These are phyloP conservation scores for Macrobrachium nipponense DNA, from an alignment of 1,140 invertebrate genomes.

Conservation along the genomic window DNA sequence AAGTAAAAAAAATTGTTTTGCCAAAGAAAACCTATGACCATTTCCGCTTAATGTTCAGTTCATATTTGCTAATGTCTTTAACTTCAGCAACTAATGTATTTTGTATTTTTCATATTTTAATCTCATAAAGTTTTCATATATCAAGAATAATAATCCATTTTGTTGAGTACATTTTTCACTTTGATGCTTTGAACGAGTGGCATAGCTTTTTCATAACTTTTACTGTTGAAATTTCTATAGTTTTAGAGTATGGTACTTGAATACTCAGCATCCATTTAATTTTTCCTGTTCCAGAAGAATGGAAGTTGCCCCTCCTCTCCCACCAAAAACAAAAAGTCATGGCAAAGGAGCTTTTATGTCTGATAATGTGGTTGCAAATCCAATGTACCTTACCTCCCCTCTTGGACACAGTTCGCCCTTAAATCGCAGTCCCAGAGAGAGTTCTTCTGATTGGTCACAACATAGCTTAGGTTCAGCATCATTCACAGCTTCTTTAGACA, in stretches of 20 bases:
- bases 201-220: too few species aligned
- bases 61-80: too few species aligned
- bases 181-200: too few species aligned
- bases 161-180: too few species aligned
- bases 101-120: too few species aligned
- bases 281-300: conserved; percentile 64
- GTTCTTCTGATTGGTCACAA: conserved; percentile 35
- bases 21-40: too few species aligned
- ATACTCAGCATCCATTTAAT: neutral
- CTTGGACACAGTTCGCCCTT: conserved; percentile 38
- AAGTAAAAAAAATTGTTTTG: too few species aligned
- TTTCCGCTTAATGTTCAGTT: too few species aligned
- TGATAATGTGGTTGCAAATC: conserved; percentile 10
- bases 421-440: conserved; percentile 43
- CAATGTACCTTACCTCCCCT: conserved; percentile 17
- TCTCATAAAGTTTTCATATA: too few species aligned
- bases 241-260: neutral
- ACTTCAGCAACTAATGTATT: too few species aligned
- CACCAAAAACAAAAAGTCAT: conserved; percentile 75
- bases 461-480: conserved; percentile 20
- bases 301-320: conserved; percentile 76
- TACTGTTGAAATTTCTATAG: neutral
- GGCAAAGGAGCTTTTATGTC: conserved; percentile 65
- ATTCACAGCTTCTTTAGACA: conserved; percentile 27
- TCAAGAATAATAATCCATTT: too few species aligned